Percentiles rank a stretch among this genome's conserved stretches.
Evolutionary conservation across 2,888 invertebrate species (phyloP).

Genomic region (Thelaira solivaga): DNA sequence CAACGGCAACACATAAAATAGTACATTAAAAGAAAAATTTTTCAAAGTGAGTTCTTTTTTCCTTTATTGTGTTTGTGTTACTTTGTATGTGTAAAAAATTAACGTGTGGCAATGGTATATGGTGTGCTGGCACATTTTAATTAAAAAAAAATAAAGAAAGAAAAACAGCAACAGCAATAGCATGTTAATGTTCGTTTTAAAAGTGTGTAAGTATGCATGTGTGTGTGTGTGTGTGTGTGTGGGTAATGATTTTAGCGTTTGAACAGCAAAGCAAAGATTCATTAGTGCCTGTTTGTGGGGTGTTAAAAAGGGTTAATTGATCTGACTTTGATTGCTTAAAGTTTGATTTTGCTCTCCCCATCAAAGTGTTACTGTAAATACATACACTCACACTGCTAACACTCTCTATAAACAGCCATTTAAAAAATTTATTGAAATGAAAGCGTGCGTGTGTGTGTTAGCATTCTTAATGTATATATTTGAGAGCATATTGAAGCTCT

Average conservation of each 20-base stretch:
- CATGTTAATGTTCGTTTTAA: too few relatives aligned
- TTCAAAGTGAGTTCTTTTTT: conserved; percentile 37
- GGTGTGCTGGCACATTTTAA: conserved; percentile 57
- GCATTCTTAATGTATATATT: not conserved
- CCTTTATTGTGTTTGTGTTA: conserved; percentile 15
- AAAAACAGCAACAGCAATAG: too few relatives aligned
- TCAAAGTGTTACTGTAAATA: conserved; percentile 4
- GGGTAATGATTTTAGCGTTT: not conserved
- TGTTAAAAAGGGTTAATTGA: conserved; percentile 63
- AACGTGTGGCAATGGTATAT: too few relatives aligned
- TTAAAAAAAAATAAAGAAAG: conserved; percentile 37
- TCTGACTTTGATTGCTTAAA: conserved; percentile 60
- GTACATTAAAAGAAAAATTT: conserved; percentile 4
- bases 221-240: not conserved
- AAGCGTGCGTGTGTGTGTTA: not conserved
- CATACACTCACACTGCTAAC: not conserved
- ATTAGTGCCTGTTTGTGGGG: conserved; percentile 35
- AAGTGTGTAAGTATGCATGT: not conserved
- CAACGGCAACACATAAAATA: not conserved
- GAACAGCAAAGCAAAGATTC: not conserved
- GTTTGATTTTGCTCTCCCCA: conserved; percentile 31
- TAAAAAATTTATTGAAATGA: not conserved
- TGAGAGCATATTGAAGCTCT: not conserved
- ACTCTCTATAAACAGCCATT: not conserved
- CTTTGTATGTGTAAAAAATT: conserved; percentile 25